These are phyloP conservation scores for Litocranius walleri DNA, from an alignment of 2,113 vertebrate species.

Conservation along the genomic window DNA sequence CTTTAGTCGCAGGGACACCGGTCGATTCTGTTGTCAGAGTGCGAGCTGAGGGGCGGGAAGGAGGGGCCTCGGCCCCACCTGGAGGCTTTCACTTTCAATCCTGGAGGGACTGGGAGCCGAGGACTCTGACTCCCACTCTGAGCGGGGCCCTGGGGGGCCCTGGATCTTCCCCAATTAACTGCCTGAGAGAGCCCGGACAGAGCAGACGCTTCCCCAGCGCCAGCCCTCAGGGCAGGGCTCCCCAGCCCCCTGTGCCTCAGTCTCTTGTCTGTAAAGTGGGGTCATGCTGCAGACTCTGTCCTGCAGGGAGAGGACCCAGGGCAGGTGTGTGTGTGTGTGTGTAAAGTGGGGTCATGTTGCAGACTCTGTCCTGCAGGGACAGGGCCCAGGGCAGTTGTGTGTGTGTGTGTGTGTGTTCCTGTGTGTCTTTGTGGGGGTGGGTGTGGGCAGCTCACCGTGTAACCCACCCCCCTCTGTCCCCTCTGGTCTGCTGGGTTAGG, in stretches of 20 bases:
- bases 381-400: not conserved
- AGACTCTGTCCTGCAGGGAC: not conserved
- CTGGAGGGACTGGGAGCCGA: not conserved
- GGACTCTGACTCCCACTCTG: not conserved
- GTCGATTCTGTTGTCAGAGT: rapidly evolving
- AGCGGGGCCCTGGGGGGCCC: rapidly evolving
- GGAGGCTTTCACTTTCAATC: no score
- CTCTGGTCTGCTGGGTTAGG: not conserved
- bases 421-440: not conserved
- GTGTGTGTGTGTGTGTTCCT: not conserved
- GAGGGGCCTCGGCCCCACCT: not conserved
- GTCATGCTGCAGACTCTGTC: rapidly evolving
- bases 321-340: not conserved
- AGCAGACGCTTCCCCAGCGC: not conserved
- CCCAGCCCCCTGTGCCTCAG: not conserved
- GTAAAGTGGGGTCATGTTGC: not conserved
- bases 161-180: rapidly evolving
- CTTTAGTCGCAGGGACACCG: rapidly evolving
- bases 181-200: rapidly evolving
- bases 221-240: rapidly evolving
- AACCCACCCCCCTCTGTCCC: not conserved
- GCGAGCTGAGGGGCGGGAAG: rapidly evolving
- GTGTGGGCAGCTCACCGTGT: not conserved
- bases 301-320: no score
- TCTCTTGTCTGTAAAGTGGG: not conserved